These are phyloP conservation scores for Rhimphoctona megacephalus DNA, from an alignment of 2,888 invertebrate species.

Conservation along the genomic window DNA sequence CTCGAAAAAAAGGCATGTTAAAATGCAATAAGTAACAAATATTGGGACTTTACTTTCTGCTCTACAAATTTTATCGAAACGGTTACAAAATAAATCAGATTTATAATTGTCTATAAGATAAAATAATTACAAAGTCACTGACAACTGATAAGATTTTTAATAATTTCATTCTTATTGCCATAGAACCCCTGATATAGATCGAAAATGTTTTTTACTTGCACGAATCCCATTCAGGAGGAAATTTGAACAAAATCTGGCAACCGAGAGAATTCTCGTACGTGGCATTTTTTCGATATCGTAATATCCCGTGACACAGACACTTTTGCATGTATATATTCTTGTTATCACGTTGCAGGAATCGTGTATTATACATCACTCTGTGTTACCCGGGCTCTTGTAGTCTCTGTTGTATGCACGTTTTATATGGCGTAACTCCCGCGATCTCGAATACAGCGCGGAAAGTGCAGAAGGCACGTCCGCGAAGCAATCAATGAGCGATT, in stretches of 20 bases:
- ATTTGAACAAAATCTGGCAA: background rate
- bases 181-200: background rate
- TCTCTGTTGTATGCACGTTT: background rate
- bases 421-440: slow-evolving; percentile 54
- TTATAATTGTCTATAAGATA: too few relatives aligned
- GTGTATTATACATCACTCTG: slow-evolving; percentile 27
- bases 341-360: slow-evolving; percentile 53
- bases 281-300: slow-evolving; percentile 16
- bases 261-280: slow-evolving; percentile 14
- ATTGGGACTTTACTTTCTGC: too few relatives aligned
- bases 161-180: background rate
- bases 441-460: slow-evolving; percentile 68
- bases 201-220: background rate
- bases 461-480: slow-evolving; percentile 78
- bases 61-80: too few relatives aligned
- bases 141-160: slow-evolving; percentile 1
- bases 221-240: background rate
- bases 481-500: slow-evolving; percentile 80
- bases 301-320: slow-evolving; percentile 15
- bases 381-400: background rate
- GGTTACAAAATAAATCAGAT: too few relatives aligned
- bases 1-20: too few relatives aligned
- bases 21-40: too few relatives aligned
- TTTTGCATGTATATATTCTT: slow-evolving; percentile 39
- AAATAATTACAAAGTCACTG: background rate